Conservation (phyloP, 2,888 invertebrate species). For the Volucella inanis region DNA sequence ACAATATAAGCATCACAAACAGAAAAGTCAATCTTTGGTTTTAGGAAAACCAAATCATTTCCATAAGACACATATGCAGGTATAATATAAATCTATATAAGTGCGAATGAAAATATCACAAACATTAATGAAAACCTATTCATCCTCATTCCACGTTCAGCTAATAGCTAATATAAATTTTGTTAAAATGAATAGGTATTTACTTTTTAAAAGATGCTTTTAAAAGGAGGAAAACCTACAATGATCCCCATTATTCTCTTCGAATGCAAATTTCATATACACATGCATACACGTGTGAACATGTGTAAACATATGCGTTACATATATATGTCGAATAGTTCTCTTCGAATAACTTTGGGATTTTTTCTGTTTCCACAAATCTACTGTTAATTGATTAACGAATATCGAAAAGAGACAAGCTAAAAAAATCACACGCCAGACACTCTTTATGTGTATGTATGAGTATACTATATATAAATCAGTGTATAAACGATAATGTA, state of each 20-base stretch:
- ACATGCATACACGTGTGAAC: background rate
- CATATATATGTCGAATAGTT: slow-evolving; percentile 29
- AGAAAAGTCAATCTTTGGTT: too few relatives aligned
- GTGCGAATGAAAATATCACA: too few relatives aligned
- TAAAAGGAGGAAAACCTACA: slow-evolving; percentile 5
- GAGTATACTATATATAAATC: slow-evolving; percentile 20
- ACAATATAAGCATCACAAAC: too few relatives aligned
- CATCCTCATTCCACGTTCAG: too few relatives aligned
- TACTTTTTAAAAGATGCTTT: slow-evolving; percentile 23
- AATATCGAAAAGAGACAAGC: slow-evolving; percentile 65
- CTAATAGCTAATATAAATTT: too few relatives aligned
- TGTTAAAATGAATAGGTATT: too few relatives aligned
- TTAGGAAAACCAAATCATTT: too few relatives aligned
- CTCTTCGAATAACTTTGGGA: slow-evolving; percentile 45
- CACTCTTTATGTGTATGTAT: slow-evolving; percentile 27
- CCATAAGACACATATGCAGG: too few relatives aligned
- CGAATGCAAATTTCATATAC: background rate
- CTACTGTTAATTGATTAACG: slow-evolving; percentile 67
- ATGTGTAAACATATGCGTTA: too few relatives aligned
- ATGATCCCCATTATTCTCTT: slow-evolving; percentile 24
- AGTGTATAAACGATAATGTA: slow-evolving; percentile 59
- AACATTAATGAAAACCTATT: too few relatives aligned
- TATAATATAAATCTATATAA: too few relatives aligned
- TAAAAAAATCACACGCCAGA: slow-evolving; percentile 56
- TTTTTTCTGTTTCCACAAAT: slow-evolving; percentile 38